phyloP scores from a whole-genome alignment of 2,888 invertebrate genomes.

The Drosophila helvetica region DNA sequence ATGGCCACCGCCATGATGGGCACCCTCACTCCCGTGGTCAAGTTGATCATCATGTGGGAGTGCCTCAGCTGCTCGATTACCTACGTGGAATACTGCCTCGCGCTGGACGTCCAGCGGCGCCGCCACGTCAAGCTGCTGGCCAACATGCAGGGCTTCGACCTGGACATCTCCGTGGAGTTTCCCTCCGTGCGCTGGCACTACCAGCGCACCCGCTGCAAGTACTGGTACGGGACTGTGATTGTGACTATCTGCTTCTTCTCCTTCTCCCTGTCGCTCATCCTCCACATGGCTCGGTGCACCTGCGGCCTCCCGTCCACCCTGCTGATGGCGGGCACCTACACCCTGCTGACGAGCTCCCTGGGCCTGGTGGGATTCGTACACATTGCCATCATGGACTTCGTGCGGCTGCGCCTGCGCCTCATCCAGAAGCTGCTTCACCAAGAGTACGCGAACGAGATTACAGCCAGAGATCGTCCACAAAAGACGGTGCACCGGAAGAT shows the following conservation, averaged over 20 bases:
- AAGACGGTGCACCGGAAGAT: slow-evolving; percentile 37
- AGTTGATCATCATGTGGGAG: slow-evolving; percentile 69
- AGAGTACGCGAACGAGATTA: slow-evolving; percentile 24
- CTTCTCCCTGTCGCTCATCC: slow-evolving; percentile 55
- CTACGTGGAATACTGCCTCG: slow-evolving; percentile 56
- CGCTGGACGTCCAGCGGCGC: slow-evolving; percentile 58
- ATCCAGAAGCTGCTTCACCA: slow-evolving; percentile 63
- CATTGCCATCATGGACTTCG: slow-evolving; percentile 74
- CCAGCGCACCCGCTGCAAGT: slow-evolving; percentile 66
- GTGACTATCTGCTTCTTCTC: slow-evolving; percentile 44
- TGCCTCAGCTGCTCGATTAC: slow-evolving; percentile 51
- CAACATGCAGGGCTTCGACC: slow-evolving; percentile 69
- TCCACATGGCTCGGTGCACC: slow-evolving; percentile 63
- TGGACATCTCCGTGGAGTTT: slow-evolving; percentile 57
- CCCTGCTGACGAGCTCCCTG: slow-evolving; percentile 61
- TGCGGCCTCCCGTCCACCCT: slow-evolving; percentile 69
- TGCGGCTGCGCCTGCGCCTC: slow-evolving; percentile 77
- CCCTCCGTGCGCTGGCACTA: slow-evolving; percentile 75
- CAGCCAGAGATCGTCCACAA: neutral
- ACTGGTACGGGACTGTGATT: slow-evolving; percentile 47
- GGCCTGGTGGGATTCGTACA: slow-evolving; percentile 65
- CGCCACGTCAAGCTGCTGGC: slow-evolving; percentile 61
- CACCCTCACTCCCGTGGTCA: slow-evolving; percentile 68
- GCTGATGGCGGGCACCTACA: slow-evolving; percentile 66
- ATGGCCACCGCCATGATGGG: slow-evolving; percentile 63